Base-by-base conservation (phyloP, 2,113 vertebrate species). In the Phalacrocorax carbo region DNA sequence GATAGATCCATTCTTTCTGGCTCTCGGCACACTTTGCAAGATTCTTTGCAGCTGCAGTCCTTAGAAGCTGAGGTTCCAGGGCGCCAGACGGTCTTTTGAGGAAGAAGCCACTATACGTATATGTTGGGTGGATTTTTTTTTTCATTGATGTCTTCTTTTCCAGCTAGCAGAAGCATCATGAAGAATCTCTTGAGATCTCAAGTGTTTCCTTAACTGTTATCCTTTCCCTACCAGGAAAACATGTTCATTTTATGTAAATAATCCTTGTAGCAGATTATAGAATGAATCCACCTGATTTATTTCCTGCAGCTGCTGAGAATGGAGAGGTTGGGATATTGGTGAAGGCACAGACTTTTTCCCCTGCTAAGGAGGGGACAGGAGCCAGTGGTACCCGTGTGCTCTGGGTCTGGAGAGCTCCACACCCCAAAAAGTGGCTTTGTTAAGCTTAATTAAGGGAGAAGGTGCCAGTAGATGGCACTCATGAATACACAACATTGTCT, bases 401-500 rank as follows among this genome's bases (percentile, higher is more conserved):
- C 29, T 10, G 54, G 8, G 16, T 70, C 40, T 69, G 54, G 36
- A 87, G 81, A 79, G 54, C 75, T 77, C 49, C 48, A 15, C 29
- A 16, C 10, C 54, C 12, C 29, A 51, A 12, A 5, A 21, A 52
- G 52, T 79, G 58, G 34, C 70, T 85, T 84, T 69, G 34, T 65
- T n/a, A 70, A 79, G 82, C 58, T 78, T 91, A 42, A 69, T 66
- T 48, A 58, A 57, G 27, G 49, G 81, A 72, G 66, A 57, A 79
- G 36, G 57, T 89, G 86, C 93, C 94, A 89, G 95, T 55, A 96
- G 94, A 58, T 95, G 97, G 94, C 91, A 97, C 75, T 91, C 94
- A 72, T n/a, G 89, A 89, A 96, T 82, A 21, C 68, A 61, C 25
- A 51, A 18, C 78, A 10, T 60, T 57, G 49, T 72, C 52, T 64